A percentile compares a stretch with the other conserved stretches of the same genome.
These are phyloP conservation scores for Drosophila pseudotakahashii DNA, from an alignment of 2,888 invertebrate species.

Conservation along the genomic window DNA sequence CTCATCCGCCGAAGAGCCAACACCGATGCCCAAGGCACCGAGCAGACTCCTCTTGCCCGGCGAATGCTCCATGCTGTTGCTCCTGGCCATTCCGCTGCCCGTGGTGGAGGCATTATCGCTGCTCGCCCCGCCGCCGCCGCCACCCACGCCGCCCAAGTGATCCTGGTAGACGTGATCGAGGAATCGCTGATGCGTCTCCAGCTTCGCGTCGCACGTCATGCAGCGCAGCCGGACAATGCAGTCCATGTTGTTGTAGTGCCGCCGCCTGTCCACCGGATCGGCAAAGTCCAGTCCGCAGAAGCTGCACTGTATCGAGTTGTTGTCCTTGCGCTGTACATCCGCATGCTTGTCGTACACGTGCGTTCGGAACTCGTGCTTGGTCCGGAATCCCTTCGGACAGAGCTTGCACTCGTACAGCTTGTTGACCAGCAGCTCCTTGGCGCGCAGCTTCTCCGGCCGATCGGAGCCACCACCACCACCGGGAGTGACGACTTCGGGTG, in stretches of 20 bases:
- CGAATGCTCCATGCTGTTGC: constrained; percentile 65
- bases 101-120: constrained; percentile 33
- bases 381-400: constrained; percentile 83
- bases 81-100: constrained; percentile 48
- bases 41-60: constrained; percentile 67
- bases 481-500: constrained; percentile 41
- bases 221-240: constrained; percentile 84
- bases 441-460: constrained; percentile 81
- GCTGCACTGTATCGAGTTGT: constrained; percentile 82
- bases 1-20: constrained; percentile 75
- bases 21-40: constrained; percentile 61
- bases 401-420: constrained; percentile 84
- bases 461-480: constrained; percentile 33
- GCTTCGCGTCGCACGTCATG: constrained; percentile 83
- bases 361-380: constrained; percentile 84
- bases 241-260: constrained; percentile 84
- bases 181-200: constrained; percentile 83
- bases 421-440: constrained; percentile 84
- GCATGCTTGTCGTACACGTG: constrained; percentile 84
- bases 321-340: constrained; percentile 83
- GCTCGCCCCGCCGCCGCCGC: constrained; percentile 23
- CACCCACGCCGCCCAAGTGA: constrained; percentile 78
- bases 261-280: constrained; percentile 83
- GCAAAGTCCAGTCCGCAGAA: constrained; percentile 83
- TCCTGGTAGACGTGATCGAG: constrained; percentile 84